Conservation (phyloP, 37 sponge, comb jelly and placozoan genomes). For the Bolinopsis microptera region DNA sequence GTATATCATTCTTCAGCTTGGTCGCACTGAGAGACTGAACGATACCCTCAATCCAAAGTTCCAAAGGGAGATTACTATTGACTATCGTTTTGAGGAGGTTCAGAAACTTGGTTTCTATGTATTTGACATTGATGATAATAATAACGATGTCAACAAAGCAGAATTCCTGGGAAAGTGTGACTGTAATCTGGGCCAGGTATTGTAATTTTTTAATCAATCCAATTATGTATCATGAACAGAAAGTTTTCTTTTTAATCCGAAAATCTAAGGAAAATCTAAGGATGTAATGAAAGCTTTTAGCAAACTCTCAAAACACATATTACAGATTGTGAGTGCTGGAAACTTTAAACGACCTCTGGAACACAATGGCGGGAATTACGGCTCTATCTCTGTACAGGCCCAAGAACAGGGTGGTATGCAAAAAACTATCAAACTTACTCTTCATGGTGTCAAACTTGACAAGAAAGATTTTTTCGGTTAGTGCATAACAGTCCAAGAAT, state of each 20-base stretch:
- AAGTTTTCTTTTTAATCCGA: no score
- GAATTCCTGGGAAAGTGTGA: slow-evolving; percentile 44
- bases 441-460: slow-evolving; percentile 21
- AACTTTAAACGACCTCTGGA: slow-evolving; percentile 12
- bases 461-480: slow-evolving; percentile 56
- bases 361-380: slow-evolving; percentile 3
- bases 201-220: neutral
- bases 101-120: slow-evolving; percentile 83
- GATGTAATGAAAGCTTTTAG: no score
- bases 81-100: slow-evolving; percentile 93
- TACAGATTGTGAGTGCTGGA: slow-evolving; percentile 53
- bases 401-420: slow-evolving; percentile 57
- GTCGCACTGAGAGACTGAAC: neutral
- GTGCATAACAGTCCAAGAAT: no score
- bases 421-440: neutral
- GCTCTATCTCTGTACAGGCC: neutral
- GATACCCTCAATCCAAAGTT: slow-evolving; percentile 49
- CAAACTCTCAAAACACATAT: no score
- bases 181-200: slow-evolving; percentile 62
- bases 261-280: no score
- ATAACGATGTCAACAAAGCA: slow-evolving; percentile 4
- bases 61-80: slow-evolving; percentile 71
- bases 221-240: no score
- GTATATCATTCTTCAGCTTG: neutral
- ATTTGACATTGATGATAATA: slow-evolving; percentile 73